Percentiles rank a stretch among this genome's conserved stretches.
phyloP scores from a whole-genome alignment of 2,797 vertebrate genomes.

The Rhynchotus rufescens region DNA sequence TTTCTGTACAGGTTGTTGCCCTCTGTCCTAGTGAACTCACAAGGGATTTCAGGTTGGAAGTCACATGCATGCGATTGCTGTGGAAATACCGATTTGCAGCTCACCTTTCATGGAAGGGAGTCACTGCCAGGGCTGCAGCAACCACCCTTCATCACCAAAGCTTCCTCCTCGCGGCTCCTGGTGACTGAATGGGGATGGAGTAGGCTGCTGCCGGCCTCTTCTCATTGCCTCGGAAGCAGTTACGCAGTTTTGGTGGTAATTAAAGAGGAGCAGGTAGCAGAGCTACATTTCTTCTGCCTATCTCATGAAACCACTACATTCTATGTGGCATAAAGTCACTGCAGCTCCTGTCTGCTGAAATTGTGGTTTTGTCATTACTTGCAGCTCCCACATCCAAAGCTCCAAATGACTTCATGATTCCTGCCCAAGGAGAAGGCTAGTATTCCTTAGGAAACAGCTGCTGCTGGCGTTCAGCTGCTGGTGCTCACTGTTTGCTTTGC shows the following conservation, averaged over 20 bases:
- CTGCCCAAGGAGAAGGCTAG: neutral
- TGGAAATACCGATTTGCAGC: neutral
- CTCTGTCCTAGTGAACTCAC: neutral
- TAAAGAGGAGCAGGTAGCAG: neutral
- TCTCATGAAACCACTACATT: rapidly evolving
- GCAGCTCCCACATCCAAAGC: neutral
- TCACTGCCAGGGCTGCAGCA: neutral
- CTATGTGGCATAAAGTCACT: rapidly evolving
- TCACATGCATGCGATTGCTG: neutral
- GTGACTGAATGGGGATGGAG: rapidly evolving
- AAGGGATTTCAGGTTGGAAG: neutral
- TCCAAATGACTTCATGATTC: rapidly evolving
- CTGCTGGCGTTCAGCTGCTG: rapidly evolving
- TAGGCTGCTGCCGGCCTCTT: rapidly evolving
- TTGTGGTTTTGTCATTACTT: neutral
- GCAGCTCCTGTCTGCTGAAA: neutral
- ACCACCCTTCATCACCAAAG: neutral
- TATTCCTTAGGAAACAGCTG: neutral
- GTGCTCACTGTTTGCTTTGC: neutral
- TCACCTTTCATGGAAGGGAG: neutral
- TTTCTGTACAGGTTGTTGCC: neutral
- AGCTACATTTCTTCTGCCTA: neutral
- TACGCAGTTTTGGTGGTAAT: neutral
- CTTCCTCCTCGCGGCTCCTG: neutral
- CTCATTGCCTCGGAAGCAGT: neutral